Conservation (phyloP, 92 coral and sea anemone genomes). For the Metridium senile region DNA sequence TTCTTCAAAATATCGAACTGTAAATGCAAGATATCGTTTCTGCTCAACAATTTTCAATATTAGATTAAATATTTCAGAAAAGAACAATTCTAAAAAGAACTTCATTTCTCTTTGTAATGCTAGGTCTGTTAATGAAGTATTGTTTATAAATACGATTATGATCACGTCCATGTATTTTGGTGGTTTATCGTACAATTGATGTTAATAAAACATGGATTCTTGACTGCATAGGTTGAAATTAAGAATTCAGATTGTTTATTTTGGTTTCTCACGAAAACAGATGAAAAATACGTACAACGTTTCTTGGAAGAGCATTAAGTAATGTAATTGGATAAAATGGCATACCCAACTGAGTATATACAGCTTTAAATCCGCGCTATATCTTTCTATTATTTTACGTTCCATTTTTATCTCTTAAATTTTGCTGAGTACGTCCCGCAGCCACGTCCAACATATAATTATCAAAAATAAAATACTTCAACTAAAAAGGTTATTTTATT, state of each 20-base stretch:
- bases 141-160: background rate
- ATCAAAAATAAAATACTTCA: too few relatives aligned
- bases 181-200: background rate
- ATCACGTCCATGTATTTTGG: background rate
- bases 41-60: background rate
- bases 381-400: background rate
- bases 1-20: background rate
- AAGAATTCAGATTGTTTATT: background rate
- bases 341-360: background rate
- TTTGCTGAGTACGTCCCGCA: too few relatives aligned
- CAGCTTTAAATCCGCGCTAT: background rate
- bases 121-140: background rate
- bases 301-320: background rate
- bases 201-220: background rate
- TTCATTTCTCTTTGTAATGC: background rate
- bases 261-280: background rate
- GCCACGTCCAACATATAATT: too few relatives aligned
- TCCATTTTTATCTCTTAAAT: background rate
- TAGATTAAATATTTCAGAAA: background rate
- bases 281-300: background rate
- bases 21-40: background rate
- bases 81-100: background rate
- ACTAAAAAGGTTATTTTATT: too few relatives aligned
- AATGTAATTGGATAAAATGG: too few relatives aligned
- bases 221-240: background rate